Evolutionary conservation across 1,140 invertebrate species (phyloP).

Genomic region (Melipona quadrifasciata): DNA sequence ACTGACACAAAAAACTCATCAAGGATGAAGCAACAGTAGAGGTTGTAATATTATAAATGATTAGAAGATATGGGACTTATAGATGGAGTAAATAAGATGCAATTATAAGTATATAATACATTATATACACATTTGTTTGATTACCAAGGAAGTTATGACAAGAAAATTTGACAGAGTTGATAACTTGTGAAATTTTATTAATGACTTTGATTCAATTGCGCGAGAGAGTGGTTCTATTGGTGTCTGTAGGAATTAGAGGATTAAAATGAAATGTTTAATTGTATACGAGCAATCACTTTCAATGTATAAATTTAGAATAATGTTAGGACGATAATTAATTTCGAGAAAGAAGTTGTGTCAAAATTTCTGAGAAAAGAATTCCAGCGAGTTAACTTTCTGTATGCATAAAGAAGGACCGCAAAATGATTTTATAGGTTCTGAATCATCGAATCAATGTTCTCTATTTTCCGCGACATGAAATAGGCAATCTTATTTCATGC

Average conservation of each 20-base stretch:
- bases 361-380: neutral
- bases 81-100: no score
- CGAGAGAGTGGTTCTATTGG: neutral
- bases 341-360: neutral
- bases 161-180: neutral
- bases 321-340: neutral
- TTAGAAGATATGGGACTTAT: no score
- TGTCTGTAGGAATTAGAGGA: neutral
- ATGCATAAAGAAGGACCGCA: neutral
- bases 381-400: neutral
- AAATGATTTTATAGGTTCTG: slow-evolving; percentile 24
- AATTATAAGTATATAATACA: no score
- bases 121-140: neutral
- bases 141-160: neutral
- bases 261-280: neutral
- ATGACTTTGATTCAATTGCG: neutral
- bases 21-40: neutral
- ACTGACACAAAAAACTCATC: neutral
- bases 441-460: slow-evolving; percentile 28
- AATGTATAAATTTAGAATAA: no score
- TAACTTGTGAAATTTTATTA: neutral
- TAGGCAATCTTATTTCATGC: slow-evolving; percentile 24
- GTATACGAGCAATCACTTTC: neutral
- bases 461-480: neutral
- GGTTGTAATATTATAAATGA: neutral